Evolutionary conservation across 2,888 invertebrate species (phyloP).

Genomic region (Dasysyrphus albostriatus): DNA sequence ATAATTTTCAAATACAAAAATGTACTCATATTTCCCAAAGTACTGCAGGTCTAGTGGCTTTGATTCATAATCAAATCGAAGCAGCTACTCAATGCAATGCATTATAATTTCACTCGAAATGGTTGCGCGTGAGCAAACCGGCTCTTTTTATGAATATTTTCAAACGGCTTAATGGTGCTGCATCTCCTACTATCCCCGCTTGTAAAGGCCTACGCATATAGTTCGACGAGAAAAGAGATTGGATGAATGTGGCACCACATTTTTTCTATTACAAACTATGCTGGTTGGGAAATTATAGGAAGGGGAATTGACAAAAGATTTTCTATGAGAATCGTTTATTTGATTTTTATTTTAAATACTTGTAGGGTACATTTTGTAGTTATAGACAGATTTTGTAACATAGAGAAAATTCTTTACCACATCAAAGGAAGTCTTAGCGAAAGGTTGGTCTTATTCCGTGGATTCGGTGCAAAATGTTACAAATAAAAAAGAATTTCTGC

Average conservation of each 20-base stretch:
- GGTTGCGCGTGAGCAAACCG: constrained; percentile 50
- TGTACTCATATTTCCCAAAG: not conserved
- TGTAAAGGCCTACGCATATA: constrained; percentile 43
- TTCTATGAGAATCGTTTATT: constrained; percentile 14
- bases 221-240: constrained; percentile 1
- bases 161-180: constrained; percentile 28
- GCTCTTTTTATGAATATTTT: constrained; percentile 53
- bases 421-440: no score
- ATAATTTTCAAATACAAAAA: constrained; percentile 12
- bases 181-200: constrained; percentile 42
- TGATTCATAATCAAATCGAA: not conserved
- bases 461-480: no score
- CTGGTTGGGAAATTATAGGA: constrained; percentile 20
- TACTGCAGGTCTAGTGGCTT: constrained; percentile 24
- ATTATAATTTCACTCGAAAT: constrained; percentile 60
- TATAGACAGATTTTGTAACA: not conserved
- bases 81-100: constrained; percentile 49
- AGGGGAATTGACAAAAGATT: constrained; percentile 34
- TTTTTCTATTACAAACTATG: constrained; percentile 30
- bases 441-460: no score
- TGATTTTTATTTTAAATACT: constrained; percentile 28
- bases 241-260: constrained; percentile 30
- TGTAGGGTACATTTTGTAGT: not conserved
- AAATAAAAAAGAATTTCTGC: no score
- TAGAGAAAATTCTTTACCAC: not conserved